Conservation (phyloP, 2,797 vertebrate species). For the Cetoscarus ocellatus region DNA sequence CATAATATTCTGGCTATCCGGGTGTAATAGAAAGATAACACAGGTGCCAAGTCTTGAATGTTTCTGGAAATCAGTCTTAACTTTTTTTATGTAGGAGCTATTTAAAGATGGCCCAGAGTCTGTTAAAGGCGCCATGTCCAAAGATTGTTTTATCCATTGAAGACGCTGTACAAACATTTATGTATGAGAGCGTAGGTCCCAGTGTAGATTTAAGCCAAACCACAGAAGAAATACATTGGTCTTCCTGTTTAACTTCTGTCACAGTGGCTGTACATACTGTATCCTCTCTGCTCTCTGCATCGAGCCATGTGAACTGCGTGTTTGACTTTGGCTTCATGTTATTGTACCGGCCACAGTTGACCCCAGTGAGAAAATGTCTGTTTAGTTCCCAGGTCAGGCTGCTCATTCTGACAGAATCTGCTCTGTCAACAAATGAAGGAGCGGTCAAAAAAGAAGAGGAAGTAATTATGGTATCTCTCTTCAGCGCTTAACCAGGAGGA, state of each 20-base stretch:
- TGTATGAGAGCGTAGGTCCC: constrained; percentile 2
- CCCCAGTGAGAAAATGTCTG: constrained; percentile 5
- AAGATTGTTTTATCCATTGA: constrained; percentile 18
- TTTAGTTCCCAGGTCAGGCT: constrained; percentile 10
- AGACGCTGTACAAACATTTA: constrained; percentile 10
- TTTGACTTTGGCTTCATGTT: constrained; percentile 7
- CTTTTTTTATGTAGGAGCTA: neutral
- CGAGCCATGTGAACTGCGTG: constrained; percentile 7
- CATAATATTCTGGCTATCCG: too few relatives aligned
- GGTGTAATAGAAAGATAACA: neutral
- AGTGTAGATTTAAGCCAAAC: constrained; percentile 29
- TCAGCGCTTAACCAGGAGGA: constrained; percentile 45
- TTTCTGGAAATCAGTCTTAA: neutral
- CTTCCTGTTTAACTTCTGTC: constrained; percentile 33
- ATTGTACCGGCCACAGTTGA: constrained; percentile 25
- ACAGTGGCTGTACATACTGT: constrained; percentile 19
- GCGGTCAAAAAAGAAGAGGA: constrained; percentile 35
- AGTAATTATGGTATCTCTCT: constrained; percentile 50
- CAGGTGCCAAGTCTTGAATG: neutral
- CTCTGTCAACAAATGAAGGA: constrained; percentile 40
- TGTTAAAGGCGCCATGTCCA: constrained; percentile 2
- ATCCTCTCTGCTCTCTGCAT: constrained; percentile 14
- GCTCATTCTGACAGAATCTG: constrained; percentile 9
- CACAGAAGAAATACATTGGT: constrained; percentile 24
- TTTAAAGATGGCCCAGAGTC: neutral